Evolutionary conservation across 2,888 invertebrate genomes (phyloP).

Genomic region (Pocota personata): DNA sequence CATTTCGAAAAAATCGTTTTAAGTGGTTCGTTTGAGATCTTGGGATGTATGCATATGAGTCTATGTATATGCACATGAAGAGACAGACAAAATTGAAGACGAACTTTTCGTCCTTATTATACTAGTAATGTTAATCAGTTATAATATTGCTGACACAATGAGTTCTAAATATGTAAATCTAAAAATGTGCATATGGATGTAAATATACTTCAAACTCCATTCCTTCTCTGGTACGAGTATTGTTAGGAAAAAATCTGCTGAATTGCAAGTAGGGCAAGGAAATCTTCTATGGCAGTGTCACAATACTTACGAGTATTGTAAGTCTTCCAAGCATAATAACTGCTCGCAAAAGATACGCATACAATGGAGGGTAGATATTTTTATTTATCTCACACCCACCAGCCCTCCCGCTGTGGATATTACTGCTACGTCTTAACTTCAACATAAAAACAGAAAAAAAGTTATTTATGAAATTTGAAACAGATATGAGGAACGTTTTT

Average conservation of each 20-base stretch:
- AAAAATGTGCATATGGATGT: not conserved
- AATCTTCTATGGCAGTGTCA: not conserved
- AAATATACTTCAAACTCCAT: not conserved
- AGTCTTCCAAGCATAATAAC: not conserved
- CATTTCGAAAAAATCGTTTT: too few relatives aligned
- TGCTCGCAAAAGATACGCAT: not conserved
- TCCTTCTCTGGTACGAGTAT: too few relatives aligned
- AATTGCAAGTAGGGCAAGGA: not conserved
- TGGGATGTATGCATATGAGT: too few relatives aligned
- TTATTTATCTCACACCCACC: not conserved
- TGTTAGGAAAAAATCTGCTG: not conserved
- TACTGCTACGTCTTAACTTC: constrained; percentile 7
- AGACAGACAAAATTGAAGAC: too few relatives aligned
- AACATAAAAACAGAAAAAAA: not conserved
- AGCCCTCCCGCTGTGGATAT: not conserved
- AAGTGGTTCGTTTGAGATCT: too few relatives aligned
- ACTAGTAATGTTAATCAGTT: too few relatives aligned
- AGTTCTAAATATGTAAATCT: too few relatives aligned
- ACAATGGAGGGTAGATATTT: not conserved
- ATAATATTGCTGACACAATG: too few relatives aligned
- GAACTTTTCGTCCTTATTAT: too few relatives aligned
- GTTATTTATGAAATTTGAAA: constrained; percentile 26
- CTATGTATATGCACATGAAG: too few relatives aligned
- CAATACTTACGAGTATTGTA: not conserved
- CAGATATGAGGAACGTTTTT: constrained; percentile 4